phyloP scores from a whole-genome alignment of 1,140 invertebrate species.

The Pseudomyrmex concolor region DNA sequence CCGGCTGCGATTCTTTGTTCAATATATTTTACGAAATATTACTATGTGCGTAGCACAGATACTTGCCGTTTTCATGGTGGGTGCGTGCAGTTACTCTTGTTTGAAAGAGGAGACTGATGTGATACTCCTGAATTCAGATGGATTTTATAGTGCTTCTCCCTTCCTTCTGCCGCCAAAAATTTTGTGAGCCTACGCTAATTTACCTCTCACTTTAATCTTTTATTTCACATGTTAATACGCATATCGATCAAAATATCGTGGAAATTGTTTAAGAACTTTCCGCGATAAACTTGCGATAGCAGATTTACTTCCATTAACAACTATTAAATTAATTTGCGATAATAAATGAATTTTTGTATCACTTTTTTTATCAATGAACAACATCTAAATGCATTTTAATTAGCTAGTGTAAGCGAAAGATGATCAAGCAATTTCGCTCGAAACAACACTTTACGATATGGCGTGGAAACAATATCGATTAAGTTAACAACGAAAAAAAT shows the following conservation, averaged over 20 bases:
- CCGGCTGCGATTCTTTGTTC: neutral
- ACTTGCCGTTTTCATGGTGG: constrained; percentile 75
- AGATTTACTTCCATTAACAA: too few species aligned
- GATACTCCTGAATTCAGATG: constrained; percentile 25
- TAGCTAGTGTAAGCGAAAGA: too few species aligned
- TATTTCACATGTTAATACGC: neutral
- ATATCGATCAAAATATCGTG: constrained; percentile 44
- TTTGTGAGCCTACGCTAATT: constrained; percentile 44
- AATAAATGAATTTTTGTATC: too few species aligned
- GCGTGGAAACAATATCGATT: too few species aligned
- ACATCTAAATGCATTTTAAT: too few species aligned
- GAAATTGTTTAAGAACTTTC: neutral
- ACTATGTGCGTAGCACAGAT: constrained; percentile 11
- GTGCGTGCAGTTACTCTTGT: constrained; percentile 55
- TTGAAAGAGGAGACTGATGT: constrained; percentile 69
- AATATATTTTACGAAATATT: constrained; percentile 5
- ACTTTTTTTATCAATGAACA: too few species aligned
- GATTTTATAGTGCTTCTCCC: constrained; percentile 71
- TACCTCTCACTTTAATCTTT: constrained; percentile 75
- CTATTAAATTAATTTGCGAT: too few species aligned
- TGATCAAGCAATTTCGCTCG: too few species aligned
- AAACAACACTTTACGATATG: too few species aligned
- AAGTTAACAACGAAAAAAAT: too few species aligned
- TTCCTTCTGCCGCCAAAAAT: constrained; percentile 74
- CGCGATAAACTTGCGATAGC: too few species aligned